Evolutionary conservation across 2,113 vertebrate genomes (phyloP).

Genomic region (Haliaeetus leucogaster): DNA sequence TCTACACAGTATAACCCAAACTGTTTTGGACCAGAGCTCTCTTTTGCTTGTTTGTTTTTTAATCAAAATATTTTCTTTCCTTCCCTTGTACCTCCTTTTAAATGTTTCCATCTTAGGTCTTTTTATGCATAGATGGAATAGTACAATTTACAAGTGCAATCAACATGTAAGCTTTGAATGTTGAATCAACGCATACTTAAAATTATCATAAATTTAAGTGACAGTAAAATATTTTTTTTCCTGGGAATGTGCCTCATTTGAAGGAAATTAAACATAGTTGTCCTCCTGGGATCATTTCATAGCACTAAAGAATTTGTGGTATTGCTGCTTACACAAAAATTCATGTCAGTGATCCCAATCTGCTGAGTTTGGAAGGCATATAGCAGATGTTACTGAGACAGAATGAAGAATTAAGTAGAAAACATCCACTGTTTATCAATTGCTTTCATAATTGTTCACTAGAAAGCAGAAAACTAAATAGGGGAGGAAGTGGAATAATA

Average conservation of each 20-base stretch:
- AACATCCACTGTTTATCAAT: slow-evolving; percentile 31
- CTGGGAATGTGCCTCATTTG: not conserved
- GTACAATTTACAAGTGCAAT: not conserved
- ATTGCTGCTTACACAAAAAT: slow-evolving; percentile 29
- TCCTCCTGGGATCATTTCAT: slow-evolving; percentile 6
- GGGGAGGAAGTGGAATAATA: not conserved
- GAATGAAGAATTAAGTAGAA: slow-evolving; percentile 31
- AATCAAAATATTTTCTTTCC: not conserved
- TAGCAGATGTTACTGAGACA: slow-evolving; percentile 9
- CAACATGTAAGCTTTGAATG: not conserved
- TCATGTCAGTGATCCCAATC: not conserved
- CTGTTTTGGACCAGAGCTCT: not conserved
- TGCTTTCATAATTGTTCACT: slow-evolving; percentile 23
- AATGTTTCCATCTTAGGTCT: not conserved
- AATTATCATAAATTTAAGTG: not conserved
- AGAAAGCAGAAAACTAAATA: not conserved
- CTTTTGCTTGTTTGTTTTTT: not conserved
- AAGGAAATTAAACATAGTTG: not conserved
- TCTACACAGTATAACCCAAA: not conserved
- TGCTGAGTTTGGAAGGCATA: not conserved
- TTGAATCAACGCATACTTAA: not conserved
- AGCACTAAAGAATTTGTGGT: slow-evolving; percentile 18
- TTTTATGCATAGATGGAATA: not conserved
- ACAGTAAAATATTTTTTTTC: not conserved
- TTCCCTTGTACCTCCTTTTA: not conserved